Conservation (phyloP, 2,797 vertebrate species). For the Gorsachius magnificus region DNA sequence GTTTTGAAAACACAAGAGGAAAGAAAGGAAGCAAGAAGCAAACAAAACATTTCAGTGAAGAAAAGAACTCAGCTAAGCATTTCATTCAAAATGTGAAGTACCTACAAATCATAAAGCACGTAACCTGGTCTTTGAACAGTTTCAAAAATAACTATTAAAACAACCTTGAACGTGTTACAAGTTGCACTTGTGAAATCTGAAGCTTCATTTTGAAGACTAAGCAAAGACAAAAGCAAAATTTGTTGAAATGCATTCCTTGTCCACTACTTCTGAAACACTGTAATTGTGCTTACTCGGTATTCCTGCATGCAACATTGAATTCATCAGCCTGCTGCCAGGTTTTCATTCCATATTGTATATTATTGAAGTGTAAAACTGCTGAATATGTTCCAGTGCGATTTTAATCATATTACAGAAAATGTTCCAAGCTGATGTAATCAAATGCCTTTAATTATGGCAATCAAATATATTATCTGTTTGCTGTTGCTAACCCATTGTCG, state of each 20-base stretch:
- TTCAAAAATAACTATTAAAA: neutral
- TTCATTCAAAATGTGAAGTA: neutral
- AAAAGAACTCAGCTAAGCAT: neutral
- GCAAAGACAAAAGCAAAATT: slow-evolving; percentile 8
- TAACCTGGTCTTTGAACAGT: neutral
- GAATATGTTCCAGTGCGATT: neutral
- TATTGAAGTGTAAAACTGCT: slow-evolving; percentile 30
- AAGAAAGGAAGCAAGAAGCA: neutral
- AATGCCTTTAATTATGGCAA: slow-evolving; percentile 36
- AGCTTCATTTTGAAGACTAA: slow-evolving; percentile 25
- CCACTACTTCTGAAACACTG: slow-evolving; percentile 12
- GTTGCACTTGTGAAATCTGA: neutral
- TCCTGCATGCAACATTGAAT: slow-evolving; percentile 8
- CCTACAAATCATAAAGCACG: neutral
- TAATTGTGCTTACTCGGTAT: slow-evolving; percentile 58
- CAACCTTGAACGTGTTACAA: neutral
- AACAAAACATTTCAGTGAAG: neutral
- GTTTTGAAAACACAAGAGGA: neutral
- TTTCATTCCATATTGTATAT: slow-evolving; percentile 30
- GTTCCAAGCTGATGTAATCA: slow-evolving; percentile 41
- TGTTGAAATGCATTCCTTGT: slow-evolving; percentile 28
- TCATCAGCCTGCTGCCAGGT: slow-evolving; percentile 33
- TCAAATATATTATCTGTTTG: slow-evolving; percentile 16
- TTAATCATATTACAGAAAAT: slow-evolving; percentile 36
- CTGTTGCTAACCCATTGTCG: neutral